Percentiles rank a stretch among this genome's conserved stretches.
These are phyloP conservation scores for Crotophaga sulcirostris DNA, from an alignment of 2,113 vertebrate species.

Conservation along the genomic window DNA sequence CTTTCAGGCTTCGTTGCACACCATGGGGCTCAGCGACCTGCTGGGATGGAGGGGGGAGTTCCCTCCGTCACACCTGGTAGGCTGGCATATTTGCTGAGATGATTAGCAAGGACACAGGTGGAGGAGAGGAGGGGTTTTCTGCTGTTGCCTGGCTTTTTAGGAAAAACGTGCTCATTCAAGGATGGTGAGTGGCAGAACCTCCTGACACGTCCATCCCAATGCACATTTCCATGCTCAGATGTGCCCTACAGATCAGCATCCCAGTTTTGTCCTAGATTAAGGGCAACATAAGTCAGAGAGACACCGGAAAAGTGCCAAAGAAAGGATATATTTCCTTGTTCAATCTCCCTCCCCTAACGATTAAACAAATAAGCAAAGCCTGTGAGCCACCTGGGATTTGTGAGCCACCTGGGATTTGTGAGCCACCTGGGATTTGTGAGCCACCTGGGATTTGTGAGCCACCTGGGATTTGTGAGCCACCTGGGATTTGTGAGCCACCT, in stretches of 20 bases:
- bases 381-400: too few relatives aligned
- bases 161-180: not conserved
- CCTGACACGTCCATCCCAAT: not conserved
- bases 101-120: not conserved
- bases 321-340: not conserved
- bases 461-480: too few relatives aligned
- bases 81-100: not conserved
- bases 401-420: too few relatives aligned
- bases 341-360: accelerated
- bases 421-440: too few relatives aligned
- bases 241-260: not conserved
- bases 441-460: too few relatives aligned
- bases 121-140: not conserved
- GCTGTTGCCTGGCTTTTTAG: not conserved
- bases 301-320: not conserved
- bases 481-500: not conserved
- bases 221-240: not conserved
- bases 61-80: not conserved
- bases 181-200: not conserved
- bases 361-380: not conserved
- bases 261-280: not conserved
- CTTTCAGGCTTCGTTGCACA: not conserved
- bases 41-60: not conserved
- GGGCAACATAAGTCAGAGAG: not conserved
- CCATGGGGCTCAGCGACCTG: not conserved